Evolutionary conservation across 2,888 invertebrate species (phyloP), one percentile per base, ranked within the genome.

Genomic region (Eucera pruinosa): DNA sequence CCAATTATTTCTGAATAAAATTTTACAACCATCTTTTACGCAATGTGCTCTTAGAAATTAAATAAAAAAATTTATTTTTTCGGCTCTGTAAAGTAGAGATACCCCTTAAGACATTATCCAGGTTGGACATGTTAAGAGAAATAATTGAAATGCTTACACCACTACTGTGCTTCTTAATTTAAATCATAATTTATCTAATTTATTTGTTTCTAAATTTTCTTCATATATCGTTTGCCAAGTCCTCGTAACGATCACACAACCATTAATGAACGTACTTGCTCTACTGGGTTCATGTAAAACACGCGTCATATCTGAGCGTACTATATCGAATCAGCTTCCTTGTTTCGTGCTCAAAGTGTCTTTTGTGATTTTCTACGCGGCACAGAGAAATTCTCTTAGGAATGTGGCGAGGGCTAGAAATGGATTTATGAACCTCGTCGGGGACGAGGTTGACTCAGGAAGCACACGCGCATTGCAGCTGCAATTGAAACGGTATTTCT

Each of bases 321-420:
- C 11, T 54, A 58, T 18, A 11, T 52, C 55, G 18, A 30, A 58
- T 45, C n/a, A 33, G 39, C 48, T 60, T 36, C 54, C 45, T 39
- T 20, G 18, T 52, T 23, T 68, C 43, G 36, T 52, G 58, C n/a
- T 58, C 45, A 11, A 52, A 60, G 33, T 39, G 45, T 50, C 20
- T 47, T 27, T 30, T 20, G 39, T 30, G 30, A 33, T 18, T 54
- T 43, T 45, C 13, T 54, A 45, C 33, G 36, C 52, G 33, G 25
- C 60, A 50, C 48, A 60, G 50, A 39, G 18, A 47, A 39, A 20
- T 27, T 23, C 18, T 55, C 9, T 52, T 20, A 13, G 36, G 54
- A 64, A 68, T 61, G 54, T 62, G 50, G 13, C 15, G 43, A 15
- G 39, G 66, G 61, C 45, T 61, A 74, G 76, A 75, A 54, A 65